Evolutionary conservation across 2,888 invertebrate species (phyloP), one percentile per base, ranked within the genome.

Genomic region (Pseudococcus longispinus): DNA sequence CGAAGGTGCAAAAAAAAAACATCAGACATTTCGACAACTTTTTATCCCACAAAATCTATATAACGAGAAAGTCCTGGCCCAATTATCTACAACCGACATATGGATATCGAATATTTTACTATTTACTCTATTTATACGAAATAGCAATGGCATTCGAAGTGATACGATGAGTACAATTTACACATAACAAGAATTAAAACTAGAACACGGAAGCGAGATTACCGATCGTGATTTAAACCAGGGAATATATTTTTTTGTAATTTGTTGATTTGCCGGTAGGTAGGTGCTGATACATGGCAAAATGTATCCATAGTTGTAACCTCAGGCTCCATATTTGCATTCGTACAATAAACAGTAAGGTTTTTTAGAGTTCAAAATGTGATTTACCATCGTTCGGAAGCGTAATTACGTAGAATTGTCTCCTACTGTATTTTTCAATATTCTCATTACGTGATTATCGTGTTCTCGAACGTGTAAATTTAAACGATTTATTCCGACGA

Each of bases 171-270:
- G 77, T 55, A 23, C 9, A 77, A 8, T 74, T 74, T 44, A 23
- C 44, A 80, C 80, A 77, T n/a, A 18, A 37, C 77, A 2, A 15
- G 44, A 82, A 9, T 37, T 37, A 29, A 55, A 83, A 55, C 55
- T 83, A 29, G 83, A 83, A 83, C 83, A 83, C 32, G 55, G 51
- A 46, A 83, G 42, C 55, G 55, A 83, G 83, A 83, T 83, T 83
- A 83, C 20, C 46, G 23, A 18, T 55, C 51, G 18, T 55, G 83
- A 83, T 55, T 83, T 9, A 83, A 55, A 83, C 11, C 29, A 32
- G 18, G 32, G 55, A 83, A 83, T 37, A 37, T 37, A 8, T 18
- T 55, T 83, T 55, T 44, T 29, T 29, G 55, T 83, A 83, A 83
- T 83, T 83, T 83, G 55, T 55, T 29, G 83, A 83, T 83, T 23